Base-by-base conservation (phyloP, 2,888 invertebrate genomes). In the Lasioglossum villosulum region DNA sequence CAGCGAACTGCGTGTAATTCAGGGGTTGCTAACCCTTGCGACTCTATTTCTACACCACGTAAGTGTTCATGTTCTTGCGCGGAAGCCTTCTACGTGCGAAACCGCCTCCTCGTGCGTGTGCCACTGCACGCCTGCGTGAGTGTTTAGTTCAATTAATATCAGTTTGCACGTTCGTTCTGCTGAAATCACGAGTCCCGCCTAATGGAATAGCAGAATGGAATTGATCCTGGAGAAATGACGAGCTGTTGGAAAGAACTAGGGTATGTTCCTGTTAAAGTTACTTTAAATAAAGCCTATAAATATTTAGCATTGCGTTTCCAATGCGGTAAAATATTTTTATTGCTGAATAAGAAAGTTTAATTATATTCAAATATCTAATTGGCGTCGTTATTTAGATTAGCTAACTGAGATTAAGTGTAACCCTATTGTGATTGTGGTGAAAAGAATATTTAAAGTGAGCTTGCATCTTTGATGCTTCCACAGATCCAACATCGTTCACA, bases 21-120 rank as follows among this genome's bases (percentile, higher is more conserved):
- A 92, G 92, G 93, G 92, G 92, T 93, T 93, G 91, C 89, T 91
- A 93, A 93, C 93, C 93, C 93, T 91, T 89, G 91, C 89, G 92
- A 92, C 93, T 93, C 92, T 91, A 91, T 92, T 91, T 88, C 89
- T 89, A 83, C 84, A 83, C 84, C 85, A 87, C 91, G 85, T 90
- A 86, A 90, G 86, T 89, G 92, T 91, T 88, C 89, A 88, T 81
- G 85, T 74, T 85, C 78, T 34, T 70, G 71, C 52, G 71, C 75
- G 75, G 52, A 39, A 68, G 63, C 80, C 70, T 71, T 23, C 76
- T 74, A 80, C 85, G 80, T 82, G 80, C 77, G 77, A 39, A 2
- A n/a, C 52, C 77, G 80, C 78, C 59, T 77, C 68, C 75, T 66
- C 77, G 63, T 75, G 39, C 77, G 80, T 75, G 80, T n/a, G 52